These are phyloP conservation scores for Leptosomus discolor DNA, from an alignment of 2,113 vertebrate species.

Conservation along the genomic window DNA sequence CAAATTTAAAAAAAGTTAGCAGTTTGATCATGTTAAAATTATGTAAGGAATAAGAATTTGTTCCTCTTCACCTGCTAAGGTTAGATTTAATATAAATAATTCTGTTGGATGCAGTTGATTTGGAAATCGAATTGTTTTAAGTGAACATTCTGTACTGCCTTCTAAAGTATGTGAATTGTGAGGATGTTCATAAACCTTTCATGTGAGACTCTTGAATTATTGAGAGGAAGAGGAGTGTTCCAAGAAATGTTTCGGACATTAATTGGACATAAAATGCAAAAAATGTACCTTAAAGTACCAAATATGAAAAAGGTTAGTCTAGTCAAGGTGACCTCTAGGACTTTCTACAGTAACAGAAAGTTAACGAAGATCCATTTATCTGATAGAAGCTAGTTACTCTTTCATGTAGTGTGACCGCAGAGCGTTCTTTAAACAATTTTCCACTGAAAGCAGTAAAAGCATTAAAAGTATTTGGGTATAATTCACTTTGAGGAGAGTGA, in stretches of 20 bases:
- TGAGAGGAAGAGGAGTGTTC: neutral
- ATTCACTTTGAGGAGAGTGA: neutral
- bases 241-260: neutral
- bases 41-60: neutral
- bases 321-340: neutral
- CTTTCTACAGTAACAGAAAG: too few relatives aligned
- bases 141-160: neutral
- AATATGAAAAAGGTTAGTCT: neutral
- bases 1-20: neutral
- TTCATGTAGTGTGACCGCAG: neutral
- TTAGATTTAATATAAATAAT: neutral
- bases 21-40: neutral
- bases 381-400: neutral
- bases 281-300: neutral
- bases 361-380: neutral
- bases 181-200: neutral
- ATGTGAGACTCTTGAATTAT: fast-evolving
- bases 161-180: neutral
- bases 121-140: neutral
- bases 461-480: neutral
- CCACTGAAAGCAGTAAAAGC: neutral
- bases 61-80: neutral
- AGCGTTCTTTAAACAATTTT: neutral
- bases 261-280: neutral
- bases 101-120: neutral